Conservation (phyloP, 2,113 vertebrate species). For the Sus scrofa region DNA sequence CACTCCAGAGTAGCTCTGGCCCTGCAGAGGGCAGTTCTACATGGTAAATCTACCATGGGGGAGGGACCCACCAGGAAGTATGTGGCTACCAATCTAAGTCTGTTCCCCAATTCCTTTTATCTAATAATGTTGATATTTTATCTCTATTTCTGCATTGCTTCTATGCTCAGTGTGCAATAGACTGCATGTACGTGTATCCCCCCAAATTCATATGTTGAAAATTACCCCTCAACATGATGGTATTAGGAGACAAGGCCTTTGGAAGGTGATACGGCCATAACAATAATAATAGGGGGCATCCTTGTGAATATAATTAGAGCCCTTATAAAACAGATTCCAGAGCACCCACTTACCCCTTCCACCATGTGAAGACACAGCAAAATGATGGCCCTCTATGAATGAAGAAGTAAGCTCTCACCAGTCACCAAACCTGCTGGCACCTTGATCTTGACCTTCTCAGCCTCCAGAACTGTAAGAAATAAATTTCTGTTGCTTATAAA, state of each 20-base stretch:
- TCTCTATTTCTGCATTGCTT: constrained; percentile 29
- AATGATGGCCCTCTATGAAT: neutral
- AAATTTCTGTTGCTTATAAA: neutral
- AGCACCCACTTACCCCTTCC: neutral
- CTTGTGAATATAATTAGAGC: neutral
- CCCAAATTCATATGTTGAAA: neutral
- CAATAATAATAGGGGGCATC: neutral
- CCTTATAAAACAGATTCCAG: neutral
- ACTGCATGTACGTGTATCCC: neutral
- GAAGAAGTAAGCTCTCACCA: neutral
- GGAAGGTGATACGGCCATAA: neutral
- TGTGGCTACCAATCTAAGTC: neutral
- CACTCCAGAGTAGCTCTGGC: neutral
- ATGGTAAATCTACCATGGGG: neutral
- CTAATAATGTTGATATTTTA: neutral
- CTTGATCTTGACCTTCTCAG: neutral
- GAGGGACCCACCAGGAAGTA: neutral
- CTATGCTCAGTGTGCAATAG: neutral
- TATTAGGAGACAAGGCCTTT: neutral
- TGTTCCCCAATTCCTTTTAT: neutral
- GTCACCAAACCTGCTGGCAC: neutral
- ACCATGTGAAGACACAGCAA: neutral
- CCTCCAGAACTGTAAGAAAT: neutral
- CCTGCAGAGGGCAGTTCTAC: neutral
- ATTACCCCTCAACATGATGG: neutral